phyloP scores from a whole-genome alignment of 2,113 vertebrate species.

The Anas platyrhynchos region DNA sequence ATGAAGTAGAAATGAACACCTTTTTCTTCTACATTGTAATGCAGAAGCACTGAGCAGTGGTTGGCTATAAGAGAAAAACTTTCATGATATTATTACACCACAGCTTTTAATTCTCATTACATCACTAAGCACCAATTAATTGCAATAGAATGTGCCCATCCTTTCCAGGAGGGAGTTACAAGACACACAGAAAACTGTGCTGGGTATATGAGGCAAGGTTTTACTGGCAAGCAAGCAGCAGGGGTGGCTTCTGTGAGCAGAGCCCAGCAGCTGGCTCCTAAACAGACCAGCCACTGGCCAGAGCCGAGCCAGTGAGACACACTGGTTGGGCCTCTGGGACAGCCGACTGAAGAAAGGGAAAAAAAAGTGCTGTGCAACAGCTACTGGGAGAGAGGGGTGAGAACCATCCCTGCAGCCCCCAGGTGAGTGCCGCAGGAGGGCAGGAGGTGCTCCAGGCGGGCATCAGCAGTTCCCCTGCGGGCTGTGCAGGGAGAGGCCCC shows the following conservation, averaged over 20 bases:
- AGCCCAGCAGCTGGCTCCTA: not conserved
- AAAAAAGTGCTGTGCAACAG: too few relatives aligned
- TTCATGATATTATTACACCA: not conserved
- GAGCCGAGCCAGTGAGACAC: not conserved
- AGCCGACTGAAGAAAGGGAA: too few relatives aligned
- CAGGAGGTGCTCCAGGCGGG: too few relatives aligned
- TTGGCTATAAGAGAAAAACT: not conserved
- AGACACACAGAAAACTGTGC: not conserved
- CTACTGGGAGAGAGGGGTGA: too few relatives aligned
- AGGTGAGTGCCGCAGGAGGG: too few relatives aligned
- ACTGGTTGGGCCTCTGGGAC: too few relatives aligned
- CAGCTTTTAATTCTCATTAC: not conserved
- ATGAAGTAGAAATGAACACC: not conserved
- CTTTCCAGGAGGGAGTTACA: fast-evolving
- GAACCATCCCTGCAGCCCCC: too few relatives aligned
- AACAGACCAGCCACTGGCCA: not conserved
- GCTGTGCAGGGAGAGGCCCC: too few relatives aligned
- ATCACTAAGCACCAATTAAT: not conserved
- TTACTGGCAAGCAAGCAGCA: too few relatives aligned
- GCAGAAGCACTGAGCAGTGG: not conserved
- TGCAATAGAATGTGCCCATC: not conserved
- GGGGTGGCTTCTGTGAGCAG: not conserved
- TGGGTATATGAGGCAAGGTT: not conserved
- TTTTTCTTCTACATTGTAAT: not conserved
- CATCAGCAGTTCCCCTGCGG: too few relatives aligned